These are phyloP conservation scores for Invenusta paracnida DNA, from an alignment of 2,888 invertebrate species.

Conservation along the genomic window DNA sequence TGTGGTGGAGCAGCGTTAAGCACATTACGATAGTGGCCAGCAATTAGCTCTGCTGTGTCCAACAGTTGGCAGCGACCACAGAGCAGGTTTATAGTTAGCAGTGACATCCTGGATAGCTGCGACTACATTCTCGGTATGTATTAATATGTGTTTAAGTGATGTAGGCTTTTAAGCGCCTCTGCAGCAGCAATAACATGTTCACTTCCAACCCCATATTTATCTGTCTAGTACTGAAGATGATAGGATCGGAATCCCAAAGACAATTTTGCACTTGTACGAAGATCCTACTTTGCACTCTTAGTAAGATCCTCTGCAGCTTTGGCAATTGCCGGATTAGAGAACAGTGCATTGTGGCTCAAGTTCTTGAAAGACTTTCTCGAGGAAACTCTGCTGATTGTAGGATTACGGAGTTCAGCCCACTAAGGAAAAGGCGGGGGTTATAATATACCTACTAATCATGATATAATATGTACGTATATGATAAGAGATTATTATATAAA, in stretches of 20 bases:
- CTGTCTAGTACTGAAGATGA: not conserved
- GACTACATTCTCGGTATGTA: not conserved
- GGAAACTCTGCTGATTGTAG: not conserved
- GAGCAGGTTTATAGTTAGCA: not conserved
- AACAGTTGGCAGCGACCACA: not conserved
- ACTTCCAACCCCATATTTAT: not conserved
- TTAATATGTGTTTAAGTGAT: not conserved
- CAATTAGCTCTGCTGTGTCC: not conserved
- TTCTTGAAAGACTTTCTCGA: constrained; percentile 7
- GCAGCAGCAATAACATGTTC: not conserved
- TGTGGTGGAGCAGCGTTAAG: not conserved
- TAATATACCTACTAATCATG: too few relatives aligned
- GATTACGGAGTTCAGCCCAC: constrained; percentile 17
- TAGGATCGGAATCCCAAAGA: not conserved
- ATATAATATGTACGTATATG: too few relatives aligned
- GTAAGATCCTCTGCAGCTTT: not conserved
- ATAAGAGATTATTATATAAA: too few relatives aligned
- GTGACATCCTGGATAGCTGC: not conserved
- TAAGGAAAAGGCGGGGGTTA: constrained; percentile 8
- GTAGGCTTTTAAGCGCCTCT: not conserved
- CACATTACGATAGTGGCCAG: not conserved
- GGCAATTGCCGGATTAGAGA: too few relatives aligned
- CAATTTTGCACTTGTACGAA: not conserved
- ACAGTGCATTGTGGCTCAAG: too few relatives aligned
- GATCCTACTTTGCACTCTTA: not conserved